phyloP scores from a whole-genome alignment of 2,113 vertebrate species.

The Rhombomys opimus region DNA sequence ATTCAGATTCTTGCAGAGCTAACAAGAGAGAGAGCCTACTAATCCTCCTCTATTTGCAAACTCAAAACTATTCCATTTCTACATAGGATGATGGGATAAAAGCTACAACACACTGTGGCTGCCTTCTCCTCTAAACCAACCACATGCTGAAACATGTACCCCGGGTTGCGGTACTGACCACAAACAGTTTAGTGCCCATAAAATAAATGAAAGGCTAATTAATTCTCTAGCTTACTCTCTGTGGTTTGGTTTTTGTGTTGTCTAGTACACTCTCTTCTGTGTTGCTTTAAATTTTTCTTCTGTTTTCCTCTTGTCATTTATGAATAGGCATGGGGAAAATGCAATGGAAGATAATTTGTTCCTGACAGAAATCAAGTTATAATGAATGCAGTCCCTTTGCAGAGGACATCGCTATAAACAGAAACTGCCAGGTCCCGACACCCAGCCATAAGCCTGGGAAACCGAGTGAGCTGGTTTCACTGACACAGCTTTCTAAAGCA shows the following conservation, averaged over 20 bases:
- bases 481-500: constrained; percentile 15
- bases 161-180: neutral
- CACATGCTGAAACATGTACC: constrained; percentile 7
- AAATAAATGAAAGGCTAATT: constrained; percentile 33
- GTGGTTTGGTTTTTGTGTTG: neutral
- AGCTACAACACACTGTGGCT: neutral
- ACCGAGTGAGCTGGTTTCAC: neutral
- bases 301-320: constrained; percentile 33
- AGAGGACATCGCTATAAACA: constrained; percentile 48
- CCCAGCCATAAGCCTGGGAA: constrained; percentile 29
- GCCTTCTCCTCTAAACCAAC: neutral
- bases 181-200: constrained; percentile 24
- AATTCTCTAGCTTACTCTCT: neutral
- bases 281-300: neutral
- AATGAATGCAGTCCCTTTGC: constrained; percentile 53
- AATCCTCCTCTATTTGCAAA: constrained; percentile 51
- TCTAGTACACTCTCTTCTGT: neutral
- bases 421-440: constrained; percentile 10
- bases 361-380: neutral
- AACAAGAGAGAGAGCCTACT: neutral
- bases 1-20: constrained; percentile 47
- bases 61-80: constrained; percentile 7
- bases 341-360: constrained; percentile 43
- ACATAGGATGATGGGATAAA: constrained; percentile 55
- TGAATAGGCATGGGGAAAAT: neutral